Evolutionary conservation across 2,888 invertebrate species (phyloP).

Genomic region (Sceliomorpha sp.): DNA sequence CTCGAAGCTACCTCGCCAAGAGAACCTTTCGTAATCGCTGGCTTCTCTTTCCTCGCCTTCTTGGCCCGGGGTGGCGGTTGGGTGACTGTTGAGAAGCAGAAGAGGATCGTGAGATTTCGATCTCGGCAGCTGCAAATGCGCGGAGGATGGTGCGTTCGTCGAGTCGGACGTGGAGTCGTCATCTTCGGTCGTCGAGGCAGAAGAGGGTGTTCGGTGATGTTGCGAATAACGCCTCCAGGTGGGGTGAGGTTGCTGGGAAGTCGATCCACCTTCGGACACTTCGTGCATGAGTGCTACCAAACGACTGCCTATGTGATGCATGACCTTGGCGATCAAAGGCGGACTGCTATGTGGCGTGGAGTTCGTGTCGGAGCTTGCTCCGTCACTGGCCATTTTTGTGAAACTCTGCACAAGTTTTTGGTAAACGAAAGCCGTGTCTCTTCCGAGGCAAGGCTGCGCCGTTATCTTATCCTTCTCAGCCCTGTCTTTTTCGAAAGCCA

Average conservation of each 20-base stretch:
- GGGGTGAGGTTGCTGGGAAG: slow-evolving; percentile 79
- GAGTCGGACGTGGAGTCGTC: slow-evolving; percentile 87
- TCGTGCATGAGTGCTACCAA: slow-evolving; percentile 95
- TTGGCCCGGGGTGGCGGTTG: slow-evolving; percentile 64
- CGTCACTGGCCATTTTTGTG: slow-evolving; percentile 86
- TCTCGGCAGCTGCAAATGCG: slow-evolving; percentile 86
- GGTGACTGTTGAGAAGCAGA: slow-evolving; percentile 79
- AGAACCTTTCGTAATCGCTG: slow-evolving; percentile 93
- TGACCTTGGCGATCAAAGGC: slow-evolving; percentile 92
- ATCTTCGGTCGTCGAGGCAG: slow-evolving; percentile 85
- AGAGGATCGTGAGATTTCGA: slow-evolving; percentile 91
- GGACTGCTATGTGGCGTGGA: slow-evolving; percentile 86
- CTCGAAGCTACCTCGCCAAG: slow-evolving; percentile 96
- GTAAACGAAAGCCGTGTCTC: slow-evolving; percentile 93
- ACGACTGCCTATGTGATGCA: slow-evolving; percentile 94
- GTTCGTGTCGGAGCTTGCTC: slow-evolving; percentile 82
- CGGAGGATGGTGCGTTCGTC: slow-evolving; percentile 80
- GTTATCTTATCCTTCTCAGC: slow-evolving; percentile 67
- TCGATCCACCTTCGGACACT: slow-evolving; percentile 87
- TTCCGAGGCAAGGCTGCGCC: slow-evolving; percentile 81
- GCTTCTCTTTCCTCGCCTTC: slow-evolving; percentile 83
- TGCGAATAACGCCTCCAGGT: slow-evolving; percentile 84
- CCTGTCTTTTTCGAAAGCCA: slow-evolving; percentile 47
- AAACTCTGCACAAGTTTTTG: slow-evolving; percentile 92
- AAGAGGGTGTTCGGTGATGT: slow-evolving; percentile 83